Conservation (phyloP, 2,888 invertebrate species). For the Pedicia rivosa region DNA sequence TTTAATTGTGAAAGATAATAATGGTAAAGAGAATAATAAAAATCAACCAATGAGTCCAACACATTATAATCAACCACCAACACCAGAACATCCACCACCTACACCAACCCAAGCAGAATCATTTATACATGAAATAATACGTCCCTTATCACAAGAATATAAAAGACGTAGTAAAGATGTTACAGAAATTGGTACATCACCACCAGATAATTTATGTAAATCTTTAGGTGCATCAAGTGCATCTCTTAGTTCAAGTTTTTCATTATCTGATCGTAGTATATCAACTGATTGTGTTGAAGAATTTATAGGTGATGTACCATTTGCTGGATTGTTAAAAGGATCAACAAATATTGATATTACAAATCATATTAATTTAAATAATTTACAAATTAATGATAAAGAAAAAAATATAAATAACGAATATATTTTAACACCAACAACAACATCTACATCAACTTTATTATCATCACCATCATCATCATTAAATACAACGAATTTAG, state of each 20-base stretch:
- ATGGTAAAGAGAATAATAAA: slow-evolving; percentile 19
- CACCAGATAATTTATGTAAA: slow-evolving; percentile 13
- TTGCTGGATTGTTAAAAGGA: slow-evolving; percentile 80
- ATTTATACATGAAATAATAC: slow-evolving; percentile 77
- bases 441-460: too few relatives aligned
- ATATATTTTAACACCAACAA: too few relatives aligned
- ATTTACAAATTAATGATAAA: too few relatives aligned
- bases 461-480: too few relatives aligned
- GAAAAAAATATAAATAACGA: too few relatives aligned
- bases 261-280: slow-evolving; percentile 54
- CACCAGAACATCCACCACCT: slow-evolving; percentile 88
- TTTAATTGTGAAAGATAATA: not conserved
- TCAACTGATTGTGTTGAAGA: slow-evolving; percentile 72
- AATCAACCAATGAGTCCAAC: slow-evolving; percentile 69
- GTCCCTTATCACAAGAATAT: slow-evolving; percentile 79
- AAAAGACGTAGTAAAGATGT: slow-evolving; percentile 50
- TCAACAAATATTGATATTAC: too few relatives aligned
- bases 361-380: too few relatives aligned
- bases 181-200: slow-evolving; percentile 27
- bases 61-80: slow-evolving; percentile 81
- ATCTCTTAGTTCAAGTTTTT: slow-evolving; percentile 54
- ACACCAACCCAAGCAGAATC: slow-evolving; percentile 77
- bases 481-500: not conserved
- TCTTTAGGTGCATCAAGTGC: slow-evolving; percentile 39
- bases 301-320: slow-evolving; percentile 70